Base-by-base conservation (phyloP, 1,140 invertebrate genomes). In the Ceratina japonica region DNA sequence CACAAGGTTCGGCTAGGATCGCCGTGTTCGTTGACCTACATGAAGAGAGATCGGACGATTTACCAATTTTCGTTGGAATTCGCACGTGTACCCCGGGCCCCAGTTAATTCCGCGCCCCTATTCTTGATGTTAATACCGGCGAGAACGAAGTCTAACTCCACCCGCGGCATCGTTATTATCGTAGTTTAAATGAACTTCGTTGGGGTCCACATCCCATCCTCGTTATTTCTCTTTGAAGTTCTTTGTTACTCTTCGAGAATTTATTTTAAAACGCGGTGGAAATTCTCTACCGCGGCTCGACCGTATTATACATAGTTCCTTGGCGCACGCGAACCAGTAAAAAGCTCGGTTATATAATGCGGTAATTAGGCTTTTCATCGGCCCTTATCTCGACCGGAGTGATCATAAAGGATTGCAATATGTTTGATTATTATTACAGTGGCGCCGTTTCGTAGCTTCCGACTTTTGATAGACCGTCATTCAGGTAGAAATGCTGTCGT, bases 21-120 rank as follows among this genome's bases (percentile, higher is more conserved):
- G 44, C 71, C 69, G 68, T 58, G 70, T 70, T 64, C 58, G 72
- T 80, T 80, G 79, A 76, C 73, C 51, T 37, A 69, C 52, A 61
- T 27, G 37, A n/a, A 15, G 13, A 37, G 24, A 31, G 18, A 49
- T 68, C 69, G 37, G 18, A 49, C 61, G 31, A 56, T 56, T 56
- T 31, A 68, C 63, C 52, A 75, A 75, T 68, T 65, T 56, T 49
- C 66, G 12, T n/a, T 20, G 49, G 51, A 16, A 64, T 58, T 56
- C 22, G n/a, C 27, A 15, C 16, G 1, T 31, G 5, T 52, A 18
- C 1, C 16, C 18, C 27, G 27, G 13, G n/a, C 13, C 22, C 44
- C 0, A 12, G n/a, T 1, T 64, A 20, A 31, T n/a, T 56, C 54
- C n/a, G 24, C 13, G 16, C 4, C 10, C 37, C 12, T 56, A 13